A percentile compares a stretch with the other conserved stretches of the same genome.
Evolutionary conservation across 2,888 invertebrate genomes (phyloP).

Genomic region (Alloscopus bannaensis): DNA sequence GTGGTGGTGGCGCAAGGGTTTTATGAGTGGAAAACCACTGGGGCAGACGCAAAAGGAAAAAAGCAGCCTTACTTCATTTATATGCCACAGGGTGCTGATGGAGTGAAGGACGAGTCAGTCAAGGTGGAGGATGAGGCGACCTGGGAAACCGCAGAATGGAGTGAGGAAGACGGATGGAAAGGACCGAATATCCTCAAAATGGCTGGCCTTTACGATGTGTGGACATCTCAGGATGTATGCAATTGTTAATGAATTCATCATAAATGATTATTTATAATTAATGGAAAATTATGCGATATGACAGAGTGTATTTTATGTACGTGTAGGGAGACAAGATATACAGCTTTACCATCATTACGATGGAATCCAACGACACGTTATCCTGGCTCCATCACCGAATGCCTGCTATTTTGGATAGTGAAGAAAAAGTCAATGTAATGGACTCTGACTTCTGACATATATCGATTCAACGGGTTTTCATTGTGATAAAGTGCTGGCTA

Average conservation of each 20-base stretch:
- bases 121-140: conserved; percentile 32
- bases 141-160: conserved; percentile 75
- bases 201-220: conserved; percentile 86
- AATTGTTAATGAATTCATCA: not conserved
- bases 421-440: conserved; percentile 81
- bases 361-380: conserved; percentile 82
- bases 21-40: conserved; percentile 85
- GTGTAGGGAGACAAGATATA: conserved; percentile 79
- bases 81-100: conserved; percentile 79
- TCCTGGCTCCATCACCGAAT: conserved; percentile 87
- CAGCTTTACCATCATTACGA: conserved; percentile 87
- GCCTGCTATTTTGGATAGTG: conserved; percentile 85
- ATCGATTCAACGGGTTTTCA: not conserved
- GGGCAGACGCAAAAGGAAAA: conserved; percentile 76
- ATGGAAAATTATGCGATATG: not conserved
- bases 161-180: conserved; percentile 79
- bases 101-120: conserved; percentile 64
- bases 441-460: not conserved
- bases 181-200: conserved; percentile 82
- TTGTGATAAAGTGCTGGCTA: not conserved
- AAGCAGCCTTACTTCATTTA: conserved; percentile 88
- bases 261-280: not conserved
- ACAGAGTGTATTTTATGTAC: not conserved
- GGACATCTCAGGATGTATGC: conserved; percentile 77
- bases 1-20: conserved; percentile 87